Evolutionary conservation across 2,113 vertebrate genomes (phyloP).

Genomic region (Nothocercus julius): DNA sequence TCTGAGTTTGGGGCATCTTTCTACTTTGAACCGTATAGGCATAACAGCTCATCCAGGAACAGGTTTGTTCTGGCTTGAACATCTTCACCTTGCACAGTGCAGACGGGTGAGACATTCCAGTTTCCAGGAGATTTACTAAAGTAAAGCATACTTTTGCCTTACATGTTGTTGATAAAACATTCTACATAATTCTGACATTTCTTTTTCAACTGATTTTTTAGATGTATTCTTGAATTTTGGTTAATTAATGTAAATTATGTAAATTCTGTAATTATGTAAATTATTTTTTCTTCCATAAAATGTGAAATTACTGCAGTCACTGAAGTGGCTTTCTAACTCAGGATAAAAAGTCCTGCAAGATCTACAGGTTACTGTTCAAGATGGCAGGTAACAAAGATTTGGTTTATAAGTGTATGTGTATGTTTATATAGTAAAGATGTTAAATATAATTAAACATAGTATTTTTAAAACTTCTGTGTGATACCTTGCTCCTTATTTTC

Average conservation of each 20-base stretch:
- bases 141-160: neutral
- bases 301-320: neutral
- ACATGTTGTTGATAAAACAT: too few species aligned
- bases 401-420: neutral
- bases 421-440: neutral
- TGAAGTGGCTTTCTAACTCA: neutral
- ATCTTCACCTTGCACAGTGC: neutral
- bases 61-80: neutral
- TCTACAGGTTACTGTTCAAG: neutral
- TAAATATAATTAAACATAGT: neutral
- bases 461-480: neutral
- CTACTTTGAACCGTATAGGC: neutral
- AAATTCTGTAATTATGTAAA: neutral
- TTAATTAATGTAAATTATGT: neutral
- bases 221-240: neutral
- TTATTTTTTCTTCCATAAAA: neutral
- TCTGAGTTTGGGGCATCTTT: neutral
- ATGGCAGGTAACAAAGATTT: neutral
- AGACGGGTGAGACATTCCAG: rapidly evolving
- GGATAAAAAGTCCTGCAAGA: neutral
- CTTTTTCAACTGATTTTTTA: neutral
- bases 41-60: neutral
- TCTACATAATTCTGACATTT: neutral
- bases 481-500: neutral
- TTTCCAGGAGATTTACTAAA: neutral